Percentiles rank a stretch among this genome's conserved stretches.
Conservation (phyloP, 2,797 vertebrate species). For the Sebastes elongatus region DNA sequence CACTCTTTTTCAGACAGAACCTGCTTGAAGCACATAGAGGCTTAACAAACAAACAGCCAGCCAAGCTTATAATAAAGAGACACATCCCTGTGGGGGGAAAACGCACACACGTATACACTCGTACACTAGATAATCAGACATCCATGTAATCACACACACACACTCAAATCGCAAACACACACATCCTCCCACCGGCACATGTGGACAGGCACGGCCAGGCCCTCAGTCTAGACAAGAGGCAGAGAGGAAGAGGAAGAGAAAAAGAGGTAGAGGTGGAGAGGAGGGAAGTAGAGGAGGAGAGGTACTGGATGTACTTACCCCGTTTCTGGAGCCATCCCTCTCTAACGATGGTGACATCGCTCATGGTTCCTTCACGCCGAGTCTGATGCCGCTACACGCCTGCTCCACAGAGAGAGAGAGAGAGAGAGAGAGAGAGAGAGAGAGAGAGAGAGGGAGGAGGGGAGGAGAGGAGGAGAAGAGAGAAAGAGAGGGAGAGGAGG, state of each 20-base stretch:
- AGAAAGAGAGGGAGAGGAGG: constrained; percentile 64
- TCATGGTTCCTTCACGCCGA: constrained; percentile 96
- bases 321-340: constrained; percentile 99
- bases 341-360: constrained; percentile 99
- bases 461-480: constrained; percentile 52
- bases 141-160: constrained; percentile 65
- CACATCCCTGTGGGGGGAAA: constrained; percentile 43
- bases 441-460: constrained; percentile 71
- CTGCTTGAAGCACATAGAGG: constrained; percentile 48
- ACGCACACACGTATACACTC: constrained; percentile 13
- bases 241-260: constrained; percentile 42
- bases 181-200: constrained; percentile 74
- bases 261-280: constrained; percentile 32
- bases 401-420: constrained; percentile 82
- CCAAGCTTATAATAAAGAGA: constrained; percentile 58
- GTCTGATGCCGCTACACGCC: constrained; percentile 86
- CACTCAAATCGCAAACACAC: constrained; percentile 48
- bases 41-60: constrained; percentile 62
- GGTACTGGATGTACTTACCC: constrained; percentile 86
- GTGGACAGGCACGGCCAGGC: constrained; percentile 69
- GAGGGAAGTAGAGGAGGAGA: constrained; percentile 38
- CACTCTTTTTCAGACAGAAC: constrained; percentile 44
- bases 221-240: constrained; percentile 72
- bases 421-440: constrained; percentile 73
- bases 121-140: constrained; percentile 55